phyloP scores from a whole-genome alignment of 1,140 invertebrate species.

The Portunus trituberculatus region DNA sequence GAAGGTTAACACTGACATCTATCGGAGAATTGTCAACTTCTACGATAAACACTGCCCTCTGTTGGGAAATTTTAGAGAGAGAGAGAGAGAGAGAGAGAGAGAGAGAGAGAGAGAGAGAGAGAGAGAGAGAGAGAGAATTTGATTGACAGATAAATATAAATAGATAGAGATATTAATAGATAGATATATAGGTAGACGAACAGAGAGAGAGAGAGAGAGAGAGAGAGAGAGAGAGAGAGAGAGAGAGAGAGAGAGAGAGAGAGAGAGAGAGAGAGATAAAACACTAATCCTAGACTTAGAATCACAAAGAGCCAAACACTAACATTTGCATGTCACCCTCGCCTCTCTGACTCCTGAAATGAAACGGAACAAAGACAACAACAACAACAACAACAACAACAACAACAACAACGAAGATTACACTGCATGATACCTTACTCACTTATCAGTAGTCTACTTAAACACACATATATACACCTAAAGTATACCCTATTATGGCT shows the following conservation, averaged over 20 bases:
- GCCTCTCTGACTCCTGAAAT: no score
- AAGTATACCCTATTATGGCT: no score
- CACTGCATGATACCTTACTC: no score
- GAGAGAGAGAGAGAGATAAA: conserved; percentile 53
- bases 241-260: conserved; percentile 56
- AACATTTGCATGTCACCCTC: not conserved
- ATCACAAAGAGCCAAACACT: not conserved
- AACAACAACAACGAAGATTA: no score
- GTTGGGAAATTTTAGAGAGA: not conserved
- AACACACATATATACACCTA: no score
- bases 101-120: not conserved
- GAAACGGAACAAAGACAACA: not conserved
- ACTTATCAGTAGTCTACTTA: no score
- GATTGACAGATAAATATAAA: no score
- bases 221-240: conserved; percentile 47
- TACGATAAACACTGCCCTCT: no score
- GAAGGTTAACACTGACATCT: no score
- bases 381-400: not conserved
- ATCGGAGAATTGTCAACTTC: no score
- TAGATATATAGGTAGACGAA: conserved; percentile 20
- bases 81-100: not conserved
- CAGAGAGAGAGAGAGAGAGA: conserved; percentile 39
- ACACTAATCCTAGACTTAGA: not conserved
- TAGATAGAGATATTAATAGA: not conserved
- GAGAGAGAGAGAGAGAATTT: no score